These are phyloP conservation scores for Cantharis flavilabris DNA, from an alignment of 2,888 invertebrate genomes.

Conservation along the genomic window DNA sequence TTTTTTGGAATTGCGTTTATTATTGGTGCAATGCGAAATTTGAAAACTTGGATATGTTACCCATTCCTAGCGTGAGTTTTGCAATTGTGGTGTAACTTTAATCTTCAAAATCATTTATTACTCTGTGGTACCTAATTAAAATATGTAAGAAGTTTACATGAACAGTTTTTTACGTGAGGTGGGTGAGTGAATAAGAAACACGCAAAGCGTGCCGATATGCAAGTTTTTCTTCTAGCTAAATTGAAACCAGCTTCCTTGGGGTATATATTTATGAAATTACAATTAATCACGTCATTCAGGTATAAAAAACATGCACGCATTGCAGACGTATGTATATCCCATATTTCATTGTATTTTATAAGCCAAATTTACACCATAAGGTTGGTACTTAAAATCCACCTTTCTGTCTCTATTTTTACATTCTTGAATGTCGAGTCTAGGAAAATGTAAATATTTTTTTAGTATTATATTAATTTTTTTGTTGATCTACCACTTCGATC, in stretches of 20 bases:
- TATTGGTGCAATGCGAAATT: background rate
- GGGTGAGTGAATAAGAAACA: constrained; percentile 11
- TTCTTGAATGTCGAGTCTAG: too few relatives aligned
- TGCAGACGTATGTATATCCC: background rate
- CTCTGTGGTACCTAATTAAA: background rate
- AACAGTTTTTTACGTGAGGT: constrained; percentile 9
- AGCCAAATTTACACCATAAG: background rate
- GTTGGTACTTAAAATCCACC: background rate
- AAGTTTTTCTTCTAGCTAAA: constrained; percentile 19
- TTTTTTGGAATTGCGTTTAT: background rate
- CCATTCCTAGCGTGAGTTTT: background rate
- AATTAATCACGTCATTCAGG: constrained; percentile 22
- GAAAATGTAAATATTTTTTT: too few relatives aligned
- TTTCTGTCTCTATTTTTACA: too few relatives aligned
- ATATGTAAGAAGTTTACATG: constrained; percentile 14
- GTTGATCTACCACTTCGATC: background rate
- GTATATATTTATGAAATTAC: constrained; percentile 22
- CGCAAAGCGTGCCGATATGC: constrained; percentile 25
- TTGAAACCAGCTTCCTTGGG: constrained; percentile 24
- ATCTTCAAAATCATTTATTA: background rate
- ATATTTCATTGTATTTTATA: background rate
- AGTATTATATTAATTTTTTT: background rate
- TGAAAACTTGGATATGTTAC: background rate
- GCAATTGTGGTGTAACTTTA: background rate
- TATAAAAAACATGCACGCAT: constrained; percentile 4